Evolutionary conservation across 2,797 vertebrate genomes (phyloP).

Genomic region (Poeciliopsis gracilis): DNA sequence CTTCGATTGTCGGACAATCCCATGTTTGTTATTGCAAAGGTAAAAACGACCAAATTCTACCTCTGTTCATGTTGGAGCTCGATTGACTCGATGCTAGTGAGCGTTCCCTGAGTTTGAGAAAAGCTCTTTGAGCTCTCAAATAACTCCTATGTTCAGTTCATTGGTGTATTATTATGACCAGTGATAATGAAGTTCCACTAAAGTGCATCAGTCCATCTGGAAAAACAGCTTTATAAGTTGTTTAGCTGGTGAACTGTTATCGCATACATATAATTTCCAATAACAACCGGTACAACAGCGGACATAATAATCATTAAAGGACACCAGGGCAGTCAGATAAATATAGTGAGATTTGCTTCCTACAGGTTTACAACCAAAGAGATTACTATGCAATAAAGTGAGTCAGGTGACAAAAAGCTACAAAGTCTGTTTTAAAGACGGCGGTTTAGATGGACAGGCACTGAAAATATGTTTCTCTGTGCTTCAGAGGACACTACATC

Average conservation of each 20-base stretch:
- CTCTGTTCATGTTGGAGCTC: background rate
- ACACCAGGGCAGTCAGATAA: too few species aligned
- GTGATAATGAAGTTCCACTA: background rate
- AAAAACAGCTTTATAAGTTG: background rate
- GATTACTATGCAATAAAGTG: too few species aligned
- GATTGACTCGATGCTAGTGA: background rate
- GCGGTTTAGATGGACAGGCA: too few species aligned
- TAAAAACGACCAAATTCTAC: background rate
- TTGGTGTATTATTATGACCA: background rate
- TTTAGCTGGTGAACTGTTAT: background rate
- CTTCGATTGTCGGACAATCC: background rate
- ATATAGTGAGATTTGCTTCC: too few species aligned
- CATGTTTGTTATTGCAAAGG: background rate
- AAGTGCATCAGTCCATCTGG: background rate
- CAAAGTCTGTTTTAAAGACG: background rate
- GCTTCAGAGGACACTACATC: too few species aligned
- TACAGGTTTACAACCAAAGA: too few species aligned
- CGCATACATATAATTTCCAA: background rate
- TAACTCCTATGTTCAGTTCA: background rate
- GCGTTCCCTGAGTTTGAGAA: background rate
- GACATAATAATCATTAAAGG: background rate
- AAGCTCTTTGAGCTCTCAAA: background rate
- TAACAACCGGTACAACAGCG: background rate
- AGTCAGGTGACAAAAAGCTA: background rate
- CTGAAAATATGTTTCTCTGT: too few species aligned